Conservation (phyloP, 1,140 invertebrate genomes). For the Bombus terrestris region DNA sequence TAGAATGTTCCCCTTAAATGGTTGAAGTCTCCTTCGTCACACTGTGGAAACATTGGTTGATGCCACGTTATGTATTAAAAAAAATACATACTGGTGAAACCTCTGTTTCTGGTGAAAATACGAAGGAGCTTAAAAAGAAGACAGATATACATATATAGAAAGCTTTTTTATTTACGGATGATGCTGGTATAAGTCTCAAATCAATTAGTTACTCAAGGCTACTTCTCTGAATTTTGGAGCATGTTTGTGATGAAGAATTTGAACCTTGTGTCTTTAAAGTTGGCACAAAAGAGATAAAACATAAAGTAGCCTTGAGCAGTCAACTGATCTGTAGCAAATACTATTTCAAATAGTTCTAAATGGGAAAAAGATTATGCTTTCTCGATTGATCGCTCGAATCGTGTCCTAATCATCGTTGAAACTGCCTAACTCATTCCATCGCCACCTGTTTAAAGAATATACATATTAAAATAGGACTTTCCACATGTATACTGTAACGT, state of each 20-base stretch:
- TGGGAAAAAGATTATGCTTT: conserved; percentile 10
- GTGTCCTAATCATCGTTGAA: conserved; percentile 55
- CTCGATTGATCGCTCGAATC: conserved; percentile 34
- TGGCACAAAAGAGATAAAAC: not conserved
- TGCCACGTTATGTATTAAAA: not conserved
- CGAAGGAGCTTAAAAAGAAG: not conserved
- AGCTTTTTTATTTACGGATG: not conserved
- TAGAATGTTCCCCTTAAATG: not conserved
- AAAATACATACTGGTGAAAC: not conserved
- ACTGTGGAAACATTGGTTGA: not conserved
- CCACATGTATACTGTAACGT: conserved; percentile 36
- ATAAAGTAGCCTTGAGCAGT: not conserved
- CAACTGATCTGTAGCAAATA: not conserved
- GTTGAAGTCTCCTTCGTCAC: not conserved
- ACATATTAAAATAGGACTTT: conserved; percentile 30
- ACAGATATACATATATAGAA: not conserved
- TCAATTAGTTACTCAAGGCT: not conserved
- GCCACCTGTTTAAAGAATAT: conserved; percentile 14
- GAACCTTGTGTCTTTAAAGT: not conserved
- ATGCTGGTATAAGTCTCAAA: not conserved
- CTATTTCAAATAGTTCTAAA: not conserved
- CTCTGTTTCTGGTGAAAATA: too few relatives aligned
- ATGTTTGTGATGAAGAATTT: not conserved
- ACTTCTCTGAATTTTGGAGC: not conserved
- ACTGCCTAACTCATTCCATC: conserved; percentile 57